Evolutionary conservation across 2,797 vertebrate genomes (phyloP), one percentile per base, ranked within the genome.

Genomic region (Clarias platycephalus): DNA sequence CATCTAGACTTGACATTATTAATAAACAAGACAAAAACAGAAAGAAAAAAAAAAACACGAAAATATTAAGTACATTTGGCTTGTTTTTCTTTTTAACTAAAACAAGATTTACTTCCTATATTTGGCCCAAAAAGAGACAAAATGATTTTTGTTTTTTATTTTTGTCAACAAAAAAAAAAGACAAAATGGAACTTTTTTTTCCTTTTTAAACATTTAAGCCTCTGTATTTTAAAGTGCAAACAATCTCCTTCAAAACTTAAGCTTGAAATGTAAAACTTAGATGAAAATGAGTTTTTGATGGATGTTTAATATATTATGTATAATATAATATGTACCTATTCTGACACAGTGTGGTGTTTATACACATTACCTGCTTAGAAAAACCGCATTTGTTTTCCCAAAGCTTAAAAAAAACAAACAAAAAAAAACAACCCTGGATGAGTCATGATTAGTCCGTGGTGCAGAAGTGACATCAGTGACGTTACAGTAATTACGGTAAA

Each of bases 201-300:
- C 12, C n/a, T 6, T 26, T 31, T 55, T 22, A n/a, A n/a, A 6
- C 22, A n/a, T 60, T 77, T 4, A 60, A 24, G 28, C 77, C 7
- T 44, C 58, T 26, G 60, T 37, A 60, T 79, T 44, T 63, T 79
- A 79, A 79, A 79, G 77, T 79, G 77, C 77, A 64, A 64, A 44
- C 77, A n/a, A 15, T 24, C 12, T 34, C 55, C 55, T 58, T 76
- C 74, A 8, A 31, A 57, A 74, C 28, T 22, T 20, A 60, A 77
- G 28, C 75, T 60, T 37, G 31, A 60, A 58, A 60, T 77, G 75
- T 77, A 24, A 37, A 53, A 53, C 49, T 53, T 12, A 3, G 55
- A 24, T 13, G 3, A 64, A 72, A 8, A 34, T 34, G 31, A 34
- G 31, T n/a, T 34, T 34, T 34, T 34, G 31, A 34, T 34, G 34